Conservation (phyloP, 2,113 vertebrate genomes). For the Oxyura jamaicensis region DNA sequence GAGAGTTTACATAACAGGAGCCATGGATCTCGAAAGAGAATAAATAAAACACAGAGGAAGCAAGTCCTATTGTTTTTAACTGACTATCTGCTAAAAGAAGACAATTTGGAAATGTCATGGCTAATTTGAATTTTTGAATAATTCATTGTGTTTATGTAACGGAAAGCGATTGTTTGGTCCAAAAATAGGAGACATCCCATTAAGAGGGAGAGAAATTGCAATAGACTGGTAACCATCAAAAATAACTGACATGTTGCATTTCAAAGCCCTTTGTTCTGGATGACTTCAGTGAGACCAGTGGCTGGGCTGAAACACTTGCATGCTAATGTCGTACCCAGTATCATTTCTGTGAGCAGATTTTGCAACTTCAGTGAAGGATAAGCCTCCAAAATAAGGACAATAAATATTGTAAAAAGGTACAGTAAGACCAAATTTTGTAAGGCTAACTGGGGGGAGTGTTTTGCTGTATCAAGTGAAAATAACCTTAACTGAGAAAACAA, state of each 20-base stretch:
- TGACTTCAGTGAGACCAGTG: conserved; percentile 2
- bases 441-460: not conserved
- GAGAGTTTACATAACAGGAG: not conserved
- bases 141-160: conserved; percentile 33
- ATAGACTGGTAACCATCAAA: conserved; percentile 40
- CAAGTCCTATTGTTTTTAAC: conserved; percentile 21
- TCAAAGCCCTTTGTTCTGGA: conserved; percentile 34
- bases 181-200: conserved; percentile 54
- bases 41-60: conserved; percentile 6
- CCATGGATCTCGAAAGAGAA: not conserved
- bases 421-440: not conserved
- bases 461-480: not conserved
- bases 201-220: conserved; percentile 46
- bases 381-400: not conserved
- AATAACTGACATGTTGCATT: conserved; percentile 19
- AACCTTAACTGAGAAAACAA: not conserved
- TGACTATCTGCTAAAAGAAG: conserved; percentile 25
- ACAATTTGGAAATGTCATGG: conserved; percentile 38
- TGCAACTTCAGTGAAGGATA: not conserved
- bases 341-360: not conserved
- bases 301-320: conserved; percentile 16
- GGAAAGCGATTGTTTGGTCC: conserved; percentile 54
- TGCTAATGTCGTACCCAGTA: not conserved
- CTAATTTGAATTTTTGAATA: conserved; percentile 66
- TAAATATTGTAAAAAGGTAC: not conserved